A percentile compares a stretch with the other conserved stretches of the same genome.
These are phyloP conservation scores for Zosterops borbonicus DNA, from an alignment of 2,113 vertebrate species.

Conservation along the genomic window DNA sequence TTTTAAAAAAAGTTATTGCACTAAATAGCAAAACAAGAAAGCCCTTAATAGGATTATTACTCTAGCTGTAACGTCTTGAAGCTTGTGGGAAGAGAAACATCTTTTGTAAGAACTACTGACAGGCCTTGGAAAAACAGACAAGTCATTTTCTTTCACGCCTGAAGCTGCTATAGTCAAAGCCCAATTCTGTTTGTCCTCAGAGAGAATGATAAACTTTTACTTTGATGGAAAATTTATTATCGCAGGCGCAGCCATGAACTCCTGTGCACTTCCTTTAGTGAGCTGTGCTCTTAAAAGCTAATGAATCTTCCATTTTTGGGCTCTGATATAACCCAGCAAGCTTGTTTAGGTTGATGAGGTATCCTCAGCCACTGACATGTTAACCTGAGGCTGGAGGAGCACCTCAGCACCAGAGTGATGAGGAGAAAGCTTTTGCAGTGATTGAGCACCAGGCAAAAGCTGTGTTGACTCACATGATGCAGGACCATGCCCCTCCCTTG, in stretches of 20 bases:
- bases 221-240: background rate
- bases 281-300: background rate
- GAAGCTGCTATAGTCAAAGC: background rate
- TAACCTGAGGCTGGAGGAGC: background rate
- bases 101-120: background rate
- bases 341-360: background rate
- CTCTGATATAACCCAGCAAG: background rate
- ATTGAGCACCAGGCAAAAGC: background rate
- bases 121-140: background rate
- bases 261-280: background rate
- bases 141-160: background rate
- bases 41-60: background rate
- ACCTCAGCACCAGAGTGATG: rapidly evolving
- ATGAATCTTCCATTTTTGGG: background rate
- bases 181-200: background rate
- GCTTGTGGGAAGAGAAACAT: background rate
- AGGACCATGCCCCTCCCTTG: background rate
- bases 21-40: background rate
- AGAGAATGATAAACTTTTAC: background rate
- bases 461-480: rapidly evolving
- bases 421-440: background rate
- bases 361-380: background rate
- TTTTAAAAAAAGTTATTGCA: background rate
- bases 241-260: background rate
- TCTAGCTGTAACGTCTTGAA: background rate